Percentiles rank a stretch among this genome's conserved stretches.
phyloP scores from a whole-genome alignment of 2,888 invertebrate genomes.

The Notocelia uddmanniana region DNA sequence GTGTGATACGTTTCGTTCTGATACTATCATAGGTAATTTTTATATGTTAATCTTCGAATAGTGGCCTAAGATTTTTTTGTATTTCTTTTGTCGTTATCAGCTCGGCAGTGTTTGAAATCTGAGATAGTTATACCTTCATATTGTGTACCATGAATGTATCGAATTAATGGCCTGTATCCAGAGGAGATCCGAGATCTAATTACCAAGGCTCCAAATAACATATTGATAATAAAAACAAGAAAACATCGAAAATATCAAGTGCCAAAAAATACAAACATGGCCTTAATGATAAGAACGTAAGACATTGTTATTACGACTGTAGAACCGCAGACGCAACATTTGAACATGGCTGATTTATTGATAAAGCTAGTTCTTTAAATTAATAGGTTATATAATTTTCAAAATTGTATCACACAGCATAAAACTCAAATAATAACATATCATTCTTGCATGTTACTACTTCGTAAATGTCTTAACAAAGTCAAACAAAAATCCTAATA shows the following conservation, averaged over 20 bases:
- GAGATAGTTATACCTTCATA: neutral
- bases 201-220: too few species aligned
- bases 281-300: too few species aligned
- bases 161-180: neutral
- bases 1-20: constrained; percentile 58
- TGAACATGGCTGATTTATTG: too few species aligned
- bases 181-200: too few species aligned
- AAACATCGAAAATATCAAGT: too few species aligned
- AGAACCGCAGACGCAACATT: too few species aligned
- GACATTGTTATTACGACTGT: too few species aligned
- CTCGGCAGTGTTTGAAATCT: neutral
- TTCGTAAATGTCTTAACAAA: neutral
- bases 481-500: constrained; percentile 3
- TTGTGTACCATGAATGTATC: neutral
- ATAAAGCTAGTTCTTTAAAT: too few species aligned
- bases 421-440: neutral
- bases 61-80: constrained; percentile 39
- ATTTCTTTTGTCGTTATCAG: neutral
- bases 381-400: neutral
- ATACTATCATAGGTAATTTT: constrained; percentile 35
- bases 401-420: neutral
- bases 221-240: too few species aligned
- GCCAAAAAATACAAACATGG: too few species aligned
- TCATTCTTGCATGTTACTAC: neutral
- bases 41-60: constrained; percentile 27